Base-by-base conservation (phyloP, 2,888 invertebrate genomes). In the Nomada goodeniana region DNA sequence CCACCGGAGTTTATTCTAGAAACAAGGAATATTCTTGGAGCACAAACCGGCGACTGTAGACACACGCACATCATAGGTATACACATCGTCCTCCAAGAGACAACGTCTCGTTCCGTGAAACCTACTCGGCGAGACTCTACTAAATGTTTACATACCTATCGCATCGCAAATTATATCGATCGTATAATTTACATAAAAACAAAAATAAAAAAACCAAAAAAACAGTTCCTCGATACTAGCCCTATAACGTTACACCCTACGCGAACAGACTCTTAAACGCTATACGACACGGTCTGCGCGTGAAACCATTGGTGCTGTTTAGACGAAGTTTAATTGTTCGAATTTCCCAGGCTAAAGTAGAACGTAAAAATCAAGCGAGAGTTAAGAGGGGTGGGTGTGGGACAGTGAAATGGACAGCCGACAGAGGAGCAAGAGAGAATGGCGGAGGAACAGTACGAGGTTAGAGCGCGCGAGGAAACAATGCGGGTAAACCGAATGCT, bases 251-350 rank as follows among this genome's bases (percentile, higher is more conserved):
- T 29, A 13, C 61, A 29, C 20, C 26, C 20, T 47, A 44, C 29
- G n/a, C 44, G 52, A 42, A 20, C 68, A 42, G n/a, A 26, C 29
- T 42, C 23, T n/a, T 15, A 68, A 59, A 20, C 36, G 50, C 60
- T 60, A 65, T 53, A 67, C 65, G 57, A 68, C 59, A 55, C 53
- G 69, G 64, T 11, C 18, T 15, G 52, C 60, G 77, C 57, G 74
- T 42, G 82, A 59, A 80, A 78, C 67, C 82, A 87, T 86, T 87
- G 86, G 86, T 86, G 86, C 86, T 86, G 80, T 85, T 85, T 87
- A 86, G 86, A 77, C 47, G 57, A 76, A 69, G 71, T 72, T 80
- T 83, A 80, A 83, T 81, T 67, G 70, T 71, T 85, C 83, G 80
- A 78, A 53, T 75, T 61, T 74, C 60, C 23, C 70, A n/a, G 61